phyloP scores from a whole-genome alignment of 2,797 vertebrate species.

The Acipenser ruthenus region DNA sequence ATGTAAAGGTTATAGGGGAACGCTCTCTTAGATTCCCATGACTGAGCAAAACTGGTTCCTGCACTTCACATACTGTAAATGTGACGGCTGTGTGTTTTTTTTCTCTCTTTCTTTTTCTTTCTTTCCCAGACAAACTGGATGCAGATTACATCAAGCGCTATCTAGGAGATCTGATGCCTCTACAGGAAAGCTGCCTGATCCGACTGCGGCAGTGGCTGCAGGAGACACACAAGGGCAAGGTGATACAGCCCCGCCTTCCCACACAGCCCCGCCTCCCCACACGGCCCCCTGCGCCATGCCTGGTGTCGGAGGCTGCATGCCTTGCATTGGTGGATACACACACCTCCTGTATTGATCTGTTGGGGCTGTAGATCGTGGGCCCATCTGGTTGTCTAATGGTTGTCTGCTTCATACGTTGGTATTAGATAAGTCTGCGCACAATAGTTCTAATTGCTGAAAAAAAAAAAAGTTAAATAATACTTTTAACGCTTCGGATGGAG shows the following conservation, averaged over 20 bases:
- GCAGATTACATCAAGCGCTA: conserved; percentile 91
- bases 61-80: neutral
- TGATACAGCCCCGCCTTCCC: conserved; percentile 33
- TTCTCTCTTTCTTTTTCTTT: neutral
- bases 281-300: neutral
- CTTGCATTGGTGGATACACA: neutral
- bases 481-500: too few relatives aligned
- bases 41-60: too few relatives aligned
- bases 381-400: too few relatives aligned
- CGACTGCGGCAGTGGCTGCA: conserved; percentile 86
- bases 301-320: neutral
- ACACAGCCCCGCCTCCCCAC: neutral
- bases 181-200: conserved; percentile 93
- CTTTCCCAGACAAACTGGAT: conserved; percentile 74
- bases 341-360: neutral
- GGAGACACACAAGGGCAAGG: conserved; percentile 91
- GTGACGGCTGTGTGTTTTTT: conserved; percentile 14
- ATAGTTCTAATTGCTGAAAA: too few relatives aligned
- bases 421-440: too few relatives aligned
- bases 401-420: too few relatives aligned
- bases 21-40: neutral
- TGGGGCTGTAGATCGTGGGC: too few relatives aligned
- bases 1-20: neutral
- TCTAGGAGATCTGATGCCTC: conserved; percentile 81
- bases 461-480: too few relatives aligned